These are phyloP conservation scores for Cheilosia grossa DNA, from an alignment of 2,888 invertebrate species.

Conservation along the genomic window DNA sequence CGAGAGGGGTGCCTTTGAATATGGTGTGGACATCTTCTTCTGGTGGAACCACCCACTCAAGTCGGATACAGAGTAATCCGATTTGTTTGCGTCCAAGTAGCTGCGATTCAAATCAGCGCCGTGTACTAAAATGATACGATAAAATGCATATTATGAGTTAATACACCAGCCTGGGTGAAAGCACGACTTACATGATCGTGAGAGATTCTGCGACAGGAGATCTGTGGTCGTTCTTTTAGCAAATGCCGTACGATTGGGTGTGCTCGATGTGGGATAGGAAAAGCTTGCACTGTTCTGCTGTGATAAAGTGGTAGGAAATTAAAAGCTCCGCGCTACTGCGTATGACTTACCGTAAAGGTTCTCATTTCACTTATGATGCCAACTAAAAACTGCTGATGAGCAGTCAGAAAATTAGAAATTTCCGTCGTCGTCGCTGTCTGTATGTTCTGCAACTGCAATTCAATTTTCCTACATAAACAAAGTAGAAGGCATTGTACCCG, in stretches of 20 bases:
- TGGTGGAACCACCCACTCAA: conserved; percentile 82
- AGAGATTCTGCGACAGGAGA: conserved; percentile 57
- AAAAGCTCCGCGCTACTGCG: conserved; percentile 53
- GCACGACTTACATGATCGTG: conserved; percentile 57
- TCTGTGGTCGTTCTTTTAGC: conserved; percentile 47
- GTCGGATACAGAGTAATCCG: conserved; percentile 82
- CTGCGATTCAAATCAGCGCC: conserved; percentile 82
- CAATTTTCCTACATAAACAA: conserved; percentile 78
- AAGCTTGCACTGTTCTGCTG: conserved; percentile 58
- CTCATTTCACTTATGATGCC: conserved; percentile 82
- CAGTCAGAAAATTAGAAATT: conserved; percentile 79
- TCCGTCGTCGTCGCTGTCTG: conserved; percentile 78
- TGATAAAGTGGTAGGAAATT: background rate
- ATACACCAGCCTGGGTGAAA: background rate
- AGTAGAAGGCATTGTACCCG: background rate
- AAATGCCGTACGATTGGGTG: conserved; percentile 79
- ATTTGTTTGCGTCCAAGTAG: conserved; percentile 82
- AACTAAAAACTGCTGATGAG: conserved; percentile 80
- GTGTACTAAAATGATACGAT: conserved; percentile 77
- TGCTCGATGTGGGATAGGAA: conserved; percentile 79
- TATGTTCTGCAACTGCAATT: conserved; percentile 78
- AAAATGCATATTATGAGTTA: background rate
- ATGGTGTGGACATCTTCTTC: conserved; percentile 74
- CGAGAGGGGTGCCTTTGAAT: conserved; percentile 44
- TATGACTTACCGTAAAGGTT: conserved; percentile 79